phyloP scores from a whole-genome alignment of 2,888 invertebrate genomes.

The Cryptus viduatorius region DNA sequence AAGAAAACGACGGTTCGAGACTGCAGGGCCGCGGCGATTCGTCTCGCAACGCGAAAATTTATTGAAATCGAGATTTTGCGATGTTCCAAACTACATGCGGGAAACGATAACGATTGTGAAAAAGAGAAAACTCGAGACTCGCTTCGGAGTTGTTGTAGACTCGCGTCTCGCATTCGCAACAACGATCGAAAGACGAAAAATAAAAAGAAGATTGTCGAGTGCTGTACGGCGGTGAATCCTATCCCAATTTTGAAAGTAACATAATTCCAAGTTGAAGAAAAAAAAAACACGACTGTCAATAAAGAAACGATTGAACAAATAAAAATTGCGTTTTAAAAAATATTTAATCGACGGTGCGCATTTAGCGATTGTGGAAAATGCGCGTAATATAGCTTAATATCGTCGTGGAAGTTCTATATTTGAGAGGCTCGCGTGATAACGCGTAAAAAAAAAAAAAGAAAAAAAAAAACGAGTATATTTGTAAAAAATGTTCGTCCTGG shows the following conservation, averaged over 20 bases:
- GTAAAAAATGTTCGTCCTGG: slow-evolving; percentile 30
- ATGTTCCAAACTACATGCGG: slow-evolving; percentile 38
- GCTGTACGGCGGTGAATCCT: slow-evolving; percentile 51
- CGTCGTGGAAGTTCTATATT: background rate
- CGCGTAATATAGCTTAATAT: background rate
- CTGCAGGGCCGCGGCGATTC: background rate
- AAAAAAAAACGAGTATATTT: slow-evolving; percentile 56
- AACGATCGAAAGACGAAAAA: slow-evolving; percentile 1
- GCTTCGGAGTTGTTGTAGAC: slow-evolving; percentile 53
- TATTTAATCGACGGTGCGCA: background rate
- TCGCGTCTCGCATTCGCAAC: slow-evolving; percentile 19
- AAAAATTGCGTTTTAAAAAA: background rate
- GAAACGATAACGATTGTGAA: slow-evolving; percentile 3
- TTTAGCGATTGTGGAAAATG: background rate
- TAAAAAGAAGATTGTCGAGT: slow-evolving; percentile 22
- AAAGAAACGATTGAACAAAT: slow-evolving; percentile 70
- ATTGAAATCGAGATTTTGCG: slow-evolving; percentile 30
- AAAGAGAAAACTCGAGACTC: slow-evolving; percentile 56
- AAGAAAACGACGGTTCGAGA: background rate
- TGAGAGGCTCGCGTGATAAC: background rate
- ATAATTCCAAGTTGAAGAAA: slow-evolving; percentile 67
- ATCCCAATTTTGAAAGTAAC: slow-evolving; percentile 62
- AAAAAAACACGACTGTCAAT: slow-evolving; percentile 61
- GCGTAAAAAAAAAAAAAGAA: slow-evolving; percentile 49
- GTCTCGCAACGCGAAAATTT: background rate